Base-by-base conservation (phyloP, 2,797 vertebrate species). In the Zenarchopterus dispar region DNA sequence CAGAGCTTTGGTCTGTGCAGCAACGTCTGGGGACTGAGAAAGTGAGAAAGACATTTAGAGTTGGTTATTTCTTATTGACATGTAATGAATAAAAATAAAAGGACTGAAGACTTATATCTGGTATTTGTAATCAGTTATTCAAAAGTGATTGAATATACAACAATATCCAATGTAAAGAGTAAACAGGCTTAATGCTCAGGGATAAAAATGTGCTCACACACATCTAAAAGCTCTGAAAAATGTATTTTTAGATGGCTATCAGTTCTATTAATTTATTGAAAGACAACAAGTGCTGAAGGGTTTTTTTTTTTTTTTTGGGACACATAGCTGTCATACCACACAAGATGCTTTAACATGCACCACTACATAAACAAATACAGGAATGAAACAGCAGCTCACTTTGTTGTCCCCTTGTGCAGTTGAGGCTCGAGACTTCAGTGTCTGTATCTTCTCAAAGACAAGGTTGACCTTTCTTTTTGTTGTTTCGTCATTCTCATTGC, bases 361-460 rank as follows among this genome's bases (percentile, higher is more conserved):
- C 17, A 22, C 22, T 15, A 23, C 22, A 22, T 63, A 24, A 33
- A 66, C 52, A 67, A 53, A 56, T 62, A 62, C 33, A 77, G 54
- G 2, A 22, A 67, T 17, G 51, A 4, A 77, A 87, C 47, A 84
- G 79, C 31, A 26, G 54, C 88, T 91, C 67, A 95, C 93, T 78
- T 89, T 94, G 70, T 56, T 87, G 63, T 89, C 94, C 68, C 89
- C 91, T 82, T 94, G 95, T 0, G 90, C 72, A 21, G 87, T 93
- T 19, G 93, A 93, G 58, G 96, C 97, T 75, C 96, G 93, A 67
- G 97, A 98, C 89, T 97, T 99, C 82, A 99, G 84, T 2, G 98
- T 99, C 89, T 99, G 97, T 80, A 99, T 99, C 92, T 99, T 99
- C 92, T 99, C 97, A 89, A 99, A 99, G 69, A 99, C 97, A 47